phyloP scores from a whole-genome alignment of 1,140 invertebrate species.

The Brachionus rotundiformis region DNA sequence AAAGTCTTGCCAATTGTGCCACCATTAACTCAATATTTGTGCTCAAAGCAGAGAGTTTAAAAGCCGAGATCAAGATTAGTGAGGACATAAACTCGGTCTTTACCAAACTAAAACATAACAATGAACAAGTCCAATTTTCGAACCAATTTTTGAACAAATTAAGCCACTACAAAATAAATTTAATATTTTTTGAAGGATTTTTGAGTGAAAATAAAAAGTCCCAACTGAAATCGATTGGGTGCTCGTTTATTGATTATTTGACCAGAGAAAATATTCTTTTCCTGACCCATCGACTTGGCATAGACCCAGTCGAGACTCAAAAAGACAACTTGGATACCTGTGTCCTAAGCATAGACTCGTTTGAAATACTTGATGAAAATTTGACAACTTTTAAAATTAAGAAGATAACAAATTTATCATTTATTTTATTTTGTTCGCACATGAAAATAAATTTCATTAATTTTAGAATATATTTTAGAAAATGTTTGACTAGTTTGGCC shows the following conservation, averaged over 20 bases:
- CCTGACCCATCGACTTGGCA: neutral
- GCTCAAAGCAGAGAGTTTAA: neutral
- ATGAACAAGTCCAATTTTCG: neutral
- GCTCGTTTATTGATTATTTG: neutral
- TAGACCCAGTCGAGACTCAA: neutral
- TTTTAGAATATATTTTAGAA: constrained; percentile 17
- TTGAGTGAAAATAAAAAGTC: constrained; percentile 11
- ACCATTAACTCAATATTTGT: neutral
- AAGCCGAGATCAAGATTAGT: neutral
- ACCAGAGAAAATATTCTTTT: neutral
- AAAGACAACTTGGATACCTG: too few relatives aligned
- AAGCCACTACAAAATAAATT: neutral
- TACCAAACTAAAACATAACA: neutral
- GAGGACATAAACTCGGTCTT: neutral
- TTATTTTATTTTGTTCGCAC: neutral
- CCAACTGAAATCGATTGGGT: constrained; percentile 15
- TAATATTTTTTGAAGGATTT: constrained; percentile 14
- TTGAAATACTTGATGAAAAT: neutral
- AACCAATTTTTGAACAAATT: neutral
- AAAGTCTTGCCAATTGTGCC: neutral
- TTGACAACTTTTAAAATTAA: neutral
- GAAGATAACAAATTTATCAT: neutral
- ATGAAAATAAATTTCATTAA: neutral
- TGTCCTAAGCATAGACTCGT: neutral
- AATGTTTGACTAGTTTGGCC: neutral